These are phyloP conservation scores for Trachymyrmex septentrionalis DNA, from an alignment of 1,140 invertebrate species.

Conservation along the genomic window DNA sequence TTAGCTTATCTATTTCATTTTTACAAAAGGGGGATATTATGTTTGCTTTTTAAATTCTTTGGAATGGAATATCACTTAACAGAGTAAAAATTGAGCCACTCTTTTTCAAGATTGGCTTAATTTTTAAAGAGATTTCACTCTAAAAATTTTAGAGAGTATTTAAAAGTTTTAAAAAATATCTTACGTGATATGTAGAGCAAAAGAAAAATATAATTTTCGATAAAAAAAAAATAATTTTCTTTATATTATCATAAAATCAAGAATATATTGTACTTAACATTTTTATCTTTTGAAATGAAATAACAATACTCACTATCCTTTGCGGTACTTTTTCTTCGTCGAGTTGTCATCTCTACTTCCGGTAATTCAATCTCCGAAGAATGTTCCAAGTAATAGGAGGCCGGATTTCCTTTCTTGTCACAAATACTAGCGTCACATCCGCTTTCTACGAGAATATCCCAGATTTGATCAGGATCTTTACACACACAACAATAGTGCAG, in stretches of 20 bases:
- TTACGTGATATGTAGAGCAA: background rate
- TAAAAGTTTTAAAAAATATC: too few relatives aligned
- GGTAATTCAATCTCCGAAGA: conserved; percentile 88
- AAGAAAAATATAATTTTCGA: background rate
- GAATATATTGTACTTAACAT: background rate
- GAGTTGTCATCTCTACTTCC: conserved; percentile 84
- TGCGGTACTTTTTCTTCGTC: conserved; percentile 78
- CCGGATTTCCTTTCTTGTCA: conserved; percentile 90
- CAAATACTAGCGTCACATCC: conserved; percentile 90
- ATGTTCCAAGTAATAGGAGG: conserved; percentile 90
- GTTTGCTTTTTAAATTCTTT: background rate
- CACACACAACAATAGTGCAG: conserved; percentile 93
- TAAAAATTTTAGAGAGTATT: too few relatives aligned
- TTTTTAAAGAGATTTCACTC: too few relatives aligned
- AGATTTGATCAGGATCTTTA: conserved; percentile 88
- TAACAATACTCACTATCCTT: conserved; percentile 84
- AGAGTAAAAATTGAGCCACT: too few relatives aligned
- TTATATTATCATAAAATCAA: background rate
- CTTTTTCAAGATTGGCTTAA: too few relatives aligned
- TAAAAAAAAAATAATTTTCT: background rate
- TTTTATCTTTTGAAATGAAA: background rate
- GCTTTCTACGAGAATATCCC: conserved; percentile 89
- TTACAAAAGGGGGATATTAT: background rate
- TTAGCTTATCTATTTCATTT: background rate
- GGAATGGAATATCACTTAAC: too few relatives aligned